Evolutionary conservation across 2,888 invertebrate genomes (phyloP).

Genomic region (Cinara cedri): DNA sequence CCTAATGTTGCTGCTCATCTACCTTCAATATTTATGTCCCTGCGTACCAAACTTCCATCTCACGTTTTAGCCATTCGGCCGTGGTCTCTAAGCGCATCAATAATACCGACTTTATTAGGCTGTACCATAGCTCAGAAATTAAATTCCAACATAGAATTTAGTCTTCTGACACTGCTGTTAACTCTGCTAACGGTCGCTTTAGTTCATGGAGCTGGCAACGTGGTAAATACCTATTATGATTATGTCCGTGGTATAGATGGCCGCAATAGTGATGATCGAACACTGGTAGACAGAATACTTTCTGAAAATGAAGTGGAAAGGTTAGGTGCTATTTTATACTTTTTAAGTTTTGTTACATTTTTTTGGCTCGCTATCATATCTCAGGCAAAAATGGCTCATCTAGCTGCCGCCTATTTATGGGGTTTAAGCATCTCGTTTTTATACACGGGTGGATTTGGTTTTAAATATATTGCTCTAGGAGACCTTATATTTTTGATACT

Average conservation of each 20-base stretch:
- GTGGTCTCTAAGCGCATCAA: constrained; percentile 91
- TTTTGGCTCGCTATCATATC: constrained; percentile 78
- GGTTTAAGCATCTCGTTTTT: constrained; percentile 93
- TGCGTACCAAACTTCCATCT: constrained; percentile 74
- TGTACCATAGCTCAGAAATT: constrained; percentile 84
- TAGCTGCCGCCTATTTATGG: constrained; percentile 93
- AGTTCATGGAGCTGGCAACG: constrained; percentile 95
- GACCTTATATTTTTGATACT: constrained; percentile 89
- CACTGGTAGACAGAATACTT: constrained; percentile 90
- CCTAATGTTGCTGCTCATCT: constrained; percentile 54
- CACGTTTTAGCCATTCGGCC: constrained; percentile 88
- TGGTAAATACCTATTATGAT: constrained; percentile 96
- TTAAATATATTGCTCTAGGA: constrained; percentile 93
- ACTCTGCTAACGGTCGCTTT: constrained; percentile 86
- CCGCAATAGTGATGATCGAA: constrained; percentile 90
- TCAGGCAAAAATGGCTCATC: constrained; percentile 91
- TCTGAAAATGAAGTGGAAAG: constrained; percentile 84
- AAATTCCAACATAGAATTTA: constrained; percentile 78
- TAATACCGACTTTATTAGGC: constrained; percentile 89
- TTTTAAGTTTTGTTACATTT: constrained; percentile 84
- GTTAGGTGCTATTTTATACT: constrained; percentile 85
- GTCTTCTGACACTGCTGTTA: constrained; percentile 77
- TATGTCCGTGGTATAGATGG: constrained; percentile 93
- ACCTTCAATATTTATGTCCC: constrained; percentile 53
- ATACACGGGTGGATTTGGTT: constrained; percentile 95